Percentiles rank a stretch among this genome's conserved stretches.
These are phyloP conservation scores for Cerastoderma edule DNA, from an alignment of 2,888 invertebrate genomes.

Conservation along the genomic window DNA sequence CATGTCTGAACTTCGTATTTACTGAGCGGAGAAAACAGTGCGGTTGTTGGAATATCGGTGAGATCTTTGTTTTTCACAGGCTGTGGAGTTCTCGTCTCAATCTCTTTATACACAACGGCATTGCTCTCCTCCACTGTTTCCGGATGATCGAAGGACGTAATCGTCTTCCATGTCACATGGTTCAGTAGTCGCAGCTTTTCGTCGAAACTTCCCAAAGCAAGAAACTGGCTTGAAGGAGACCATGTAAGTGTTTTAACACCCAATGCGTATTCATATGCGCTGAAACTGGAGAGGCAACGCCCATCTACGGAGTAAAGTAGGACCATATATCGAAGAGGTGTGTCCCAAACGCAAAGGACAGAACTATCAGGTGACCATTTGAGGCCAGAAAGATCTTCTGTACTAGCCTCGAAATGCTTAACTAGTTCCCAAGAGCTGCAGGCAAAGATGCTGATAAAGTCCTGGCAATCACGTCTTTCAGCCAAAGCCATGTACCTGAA, in stretches of 20 bases:
- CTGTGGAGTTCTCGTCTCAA: constrained; percentile 72
- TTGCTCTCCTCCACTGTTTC: constrained; percentile 67
- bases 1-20: constrained; percentile 78
- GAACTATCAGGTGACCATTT: constrained; percentile 83
- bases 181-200: constrained; percentile 83
- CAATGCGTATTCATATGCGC: constrained; percentile 81
- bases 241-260: constrained; percentile 83
- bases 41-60: constrained; percentile 70
- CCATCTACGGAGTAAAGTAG: constrained; percentile 83
- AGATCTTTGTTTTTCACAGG: constrained; percentile 65
- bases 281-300: constrained; percentile 81
- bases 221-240: constrained; percentile 84
- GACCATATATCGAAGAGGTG: constrained; percentile 82
- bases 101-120: constrained; percentile 78
- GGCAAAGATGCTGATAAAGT: constrained; percentile 83
- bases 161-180: constrained; percentile 83
- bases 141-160: constrained; percentile 80
- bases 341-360: constrained; percentile 83
- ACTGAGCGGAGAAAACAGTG: constrained; percentile 78
- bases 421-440: constrained; percentile 83
- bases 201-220: constrained; percentile 84
- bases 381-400: constrained; percentile 83
- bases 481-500: constrained; percentile 83
- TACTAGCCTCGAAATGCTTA: constrained; percentile 84
- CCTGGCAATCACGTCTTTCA: constrained; percentile 84